Evolutionary conservation across 2,888 invertebrate genomes (phyloP).

Genomic region (Tupiocoris notatus): DNA sequence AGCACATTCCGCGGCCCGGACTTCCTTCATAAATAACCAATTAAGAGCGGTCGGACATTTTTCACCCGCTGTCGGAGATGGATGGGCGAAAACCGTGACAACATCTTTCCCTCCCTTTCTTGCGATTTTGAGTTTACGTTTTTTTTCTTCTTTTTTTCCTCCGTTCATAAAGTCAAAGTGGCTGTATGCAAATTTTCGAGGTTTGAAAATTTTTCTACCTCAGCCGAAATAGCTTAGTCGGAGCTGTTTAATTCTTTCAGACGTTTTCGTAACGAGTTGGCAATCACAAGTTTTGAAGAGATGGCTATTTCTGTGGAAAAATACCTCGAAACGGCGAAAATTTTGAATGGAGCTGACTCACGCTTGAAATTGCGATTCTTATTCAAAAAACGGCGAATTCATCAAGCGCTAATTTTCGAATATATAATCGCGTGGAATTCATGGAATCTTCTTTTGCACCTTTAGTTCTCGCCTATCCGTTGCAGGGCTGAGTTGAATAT

Average conservation of each 20-base stretch:
- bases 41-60: constrained; percentile 32
- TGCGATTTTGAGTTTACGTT: background rate
- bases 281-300: background rate
- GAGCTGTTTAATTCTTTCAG: background rate
- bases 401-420: too few relatives aligned
- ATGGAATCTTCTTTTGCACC: too few relatives aligned
- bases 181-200: background rate
- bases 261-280: background rate
- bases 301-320: background rate
- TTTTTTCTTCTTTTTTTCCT: too few relatives aligned
- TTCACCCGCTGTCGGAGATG: constrained; percentile 33
- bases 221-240: background rate
- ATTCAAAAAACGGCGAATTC: background rate
- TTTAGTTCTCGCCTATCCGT: too few relatives aligned
- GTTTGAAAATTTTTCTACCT: background rate
- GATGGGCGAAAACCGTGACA: constrained; percentile 35
- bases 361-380: background rate
- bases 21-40: constrained; percentile 39
- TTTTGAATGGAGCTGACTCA: background rate
- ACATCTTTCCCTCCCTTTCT: constrained; percentile 1
- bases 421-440: too few relatives aligned
- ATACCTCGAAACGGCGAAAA: background rate
- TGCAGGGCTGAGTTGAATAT: too few relatives aligned
- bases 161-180: background rate
- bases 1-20: background rate